A percentile compares a stretch with the other conserved stretches of the same genome.
Evolutionary conservation across 2,113 vertebrate species (phyloP).

Genomic region (Tragelaphus buxtoni): DNA sequence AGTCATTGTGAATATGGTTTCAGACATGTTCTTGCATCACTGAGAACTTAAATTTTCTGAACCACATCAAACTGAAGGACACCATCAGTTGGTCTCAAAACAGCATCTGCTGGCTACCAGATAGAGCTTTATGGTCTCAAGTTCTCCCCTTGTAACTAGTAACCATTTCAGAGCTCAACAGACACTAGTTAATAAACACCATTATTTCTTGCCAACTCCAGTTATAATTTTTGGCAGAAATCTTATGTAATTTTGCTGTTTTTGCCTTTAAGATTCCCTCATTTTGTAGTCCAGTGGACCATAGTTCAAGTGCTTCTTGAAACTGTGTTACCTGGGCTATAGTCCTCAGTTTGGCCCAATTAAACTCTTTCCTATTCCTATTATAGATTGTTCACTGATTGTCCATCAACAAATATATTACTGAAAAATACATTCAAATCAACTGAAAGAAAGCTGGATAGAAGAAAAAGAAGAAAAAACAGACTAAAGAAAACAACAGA

Average conservation of each 20-base stretch:
- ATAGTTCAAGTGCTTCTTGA: neutral
- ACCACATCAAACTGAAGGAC: neutral
- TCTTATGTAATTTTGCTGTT: neutral
- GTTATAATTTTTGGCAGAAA: neutral
- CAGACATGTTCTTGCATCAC: neutral
- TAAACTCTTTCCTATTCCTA: too few species aligned
- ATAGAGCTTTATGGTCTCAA: neutral
- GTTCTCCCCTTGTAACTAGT: neutral
- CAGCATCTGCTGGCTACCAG: neutral
- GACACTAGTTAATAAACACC: neutral
- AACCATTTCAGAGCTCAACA: neutral
- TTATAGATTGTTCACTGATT: neutral
- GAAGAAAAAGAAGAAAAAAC: neutral
- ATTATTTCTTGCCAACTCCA: neutral
- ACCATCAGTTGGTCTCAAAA: neutral
- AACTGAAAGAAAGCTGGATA: neutral
- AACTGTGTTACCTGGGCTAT: neutral
- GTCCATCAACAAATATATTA: neutral
- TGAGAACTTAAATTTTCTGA: neutral
- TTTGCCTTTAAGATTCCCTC: neutral
- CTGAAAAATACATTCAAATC: neutral
- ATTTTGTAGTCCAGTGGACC: neutral
- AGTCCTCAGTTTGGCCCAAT: neutral
- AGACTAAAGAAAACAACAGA: neutral
- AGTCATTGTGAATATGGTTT: fast-evolving